phyloP scores from a whole-genome alignment of 2,113 vertebrate genomes.

The Pavo muticus region DNA sequence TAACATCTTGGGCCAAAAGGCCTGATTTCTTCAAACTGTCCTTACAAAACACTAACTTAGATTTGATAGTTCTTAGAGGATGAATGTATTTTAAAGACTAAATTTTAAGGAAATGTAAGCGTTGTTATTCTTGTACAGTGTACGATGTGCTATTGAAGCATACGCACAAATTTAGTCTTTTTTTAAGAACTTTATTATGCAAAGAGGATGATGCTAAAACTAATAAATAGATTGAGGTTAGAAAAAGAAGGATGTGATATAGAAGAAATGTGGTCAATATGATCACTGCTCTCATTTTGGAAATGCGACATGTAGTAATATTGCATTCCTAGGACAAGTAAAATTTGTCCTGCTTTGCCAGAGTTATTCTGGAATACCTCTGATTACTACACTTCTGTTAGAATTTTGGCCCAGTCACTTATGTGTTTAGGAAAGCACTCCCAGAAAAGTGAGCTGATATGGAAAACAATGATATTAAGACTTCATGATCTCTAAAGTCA shows the following conservation, averaged over 20 bases:
- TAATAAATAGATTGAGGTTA: background rate
- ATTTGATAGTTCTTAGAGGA: background rate
- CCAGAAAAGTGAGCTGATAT: background rate
- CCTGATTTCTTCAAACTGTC: slow-evolving; percentile 8
- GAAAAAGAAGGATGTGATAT: background rate
- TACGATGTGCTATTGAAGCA: background rate
- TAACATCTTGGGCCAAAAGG: background rate
- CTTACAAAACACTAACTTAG: background rate
- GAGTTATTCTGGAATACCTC: background rate
- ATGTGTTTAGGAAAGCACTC: background rate
- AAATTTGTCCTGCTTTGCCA: background rate
- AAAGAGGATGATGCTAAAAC: background rate
- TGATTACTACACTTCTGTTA: background rate
- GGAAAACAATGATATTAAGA: slow-evolving; percentile 18
- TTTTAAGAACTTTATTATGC: background rate
- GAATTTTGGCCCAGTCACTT: background rate
- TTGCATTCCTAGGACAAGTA: background rate
- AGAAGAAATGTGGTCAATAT: background rate
- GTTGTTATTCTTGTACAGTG: background rate
- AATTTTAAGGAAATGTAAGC: background rate
- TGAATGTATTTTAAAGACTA: background rate
- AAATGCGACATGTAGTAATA: background rate
- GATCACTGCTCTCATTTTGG: background rate
- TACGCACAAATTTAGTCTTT: background rate
- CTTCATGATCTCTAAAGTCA: background rate